Percentiles rank a stretch among this genome's conserved stretches.
These are phyloP conservation scores for Harpalus rubripes DNA, from an alignment of 2,888 invertebrate genomes.

Conservation along the genomic window DNA sequence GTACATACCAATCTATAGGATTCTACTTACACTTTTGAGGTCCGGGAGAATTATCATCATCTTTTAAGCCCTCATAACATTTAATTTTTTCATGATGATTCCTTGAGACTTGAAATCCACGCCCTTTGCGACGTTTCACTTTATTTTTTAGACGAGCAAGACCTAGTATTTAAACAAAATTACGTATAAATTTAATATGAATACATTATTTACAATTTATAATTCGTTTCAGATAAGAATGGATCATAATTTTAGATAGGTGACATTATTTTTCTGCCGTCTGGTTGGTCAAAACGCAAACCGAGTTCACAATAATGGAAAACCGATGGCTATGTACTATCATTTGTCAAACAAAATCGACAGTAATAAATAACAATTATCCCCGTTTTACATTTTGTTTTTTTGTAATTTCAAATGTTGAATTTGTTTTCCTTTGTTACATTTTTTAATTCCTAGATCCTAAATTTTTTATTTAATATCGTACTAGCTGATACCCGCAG, in stretches of 20 bases:
- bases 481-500: too few species aligned
- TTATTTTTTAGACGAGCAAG: constrained; percentile 90
- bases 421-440: too few species aligned
- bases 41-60: constrained; percentile 43
- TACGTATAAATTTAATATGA: background rate
- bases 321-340: too few species aligned
- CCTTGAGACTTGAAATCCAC: constrained; percentile 90
- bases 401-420: too few species aligned
- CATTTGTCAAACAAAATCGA: too few species aligned
- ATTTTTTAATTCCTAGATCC: too few species aligned
- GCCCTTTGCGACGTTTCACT: constrained; percentile 95
- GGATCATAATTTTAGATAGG: background rate
- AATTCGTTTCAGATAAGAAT: background rate
- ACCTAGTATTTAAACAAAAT: background rate
- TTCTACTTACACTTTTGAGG: constrained; percentile 72
- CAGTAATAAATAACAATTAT: too few species aligned
- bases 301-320: background rate
- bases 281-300: background rate
- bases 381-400: too few species aligned
- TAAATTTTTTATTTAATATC: too few species aligned
- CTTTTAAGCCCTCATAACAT: constrained; percentile 88
- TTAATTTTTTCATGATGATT: constrained; percentile 77
- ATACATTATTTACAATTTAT: background rate
- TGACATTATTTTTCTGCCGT: background rate
- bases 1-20: too few species aligned